Evolutionary conservation across 2,888 invertebrate genomes (phyloP), one percentile per base, ranked within the genome.

Genomic region (Himalopsyche tibetana): DNA sequence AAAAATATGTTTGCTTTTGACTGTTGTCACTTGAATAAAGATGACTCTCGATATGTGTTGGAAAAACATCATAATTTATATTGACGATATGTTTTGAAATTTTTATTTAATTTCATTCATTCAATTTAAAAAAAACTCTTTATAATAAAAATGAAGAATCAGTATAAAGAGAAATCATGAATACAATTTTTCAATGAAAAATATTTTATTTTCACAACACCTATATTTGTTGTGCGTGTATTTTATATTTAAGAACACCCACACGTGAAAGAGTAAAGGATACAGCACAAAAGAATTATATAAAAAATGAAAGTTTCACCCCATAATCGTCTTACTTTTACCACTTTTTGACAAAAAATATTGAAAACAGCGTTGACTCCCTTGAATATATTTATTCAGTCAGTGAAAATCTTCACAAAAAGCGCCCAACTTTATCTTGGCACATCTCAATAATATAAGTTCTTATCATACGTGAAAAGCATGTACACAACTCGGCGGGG

Each of bases 381-480:
- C 36, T 36, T 36, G 74, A 74, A 74, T 74, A 36, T 74, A 74
- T 74, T 74, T 74, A 74, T 74, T 74, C 74, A 74, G 74, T 36
- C 74, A 74, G 74, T 74, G 36, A 74, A 74, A 74, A 36, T 12
- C 28, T 74, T 74, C 74, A 36, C 74, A 74, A 74, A 74, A 74
- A 74, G 74, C 36, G 36, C 38, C 74, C 28, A 74, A 80, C 80
- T 80, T 80, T 80, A 80, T 80, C 45, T 45, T 42, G 55, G 82
- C 82, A 82, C 82, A 82, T 82, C 82, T 51, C 80, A 80, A 80
- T 45, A 80, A 80, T 80, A 51, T 80, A 51, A 80, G 80, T 45
- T 45, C 80, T 80, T 80, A 42, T 80, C 80, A 80, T 80, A 80
- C 74, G 74, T 51, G 45, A 80, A 80, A 45, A 42, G 80, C 80